phyloP scores from a whole-genome alignment of 2,888 invertebrate genomes.

The Augiades crinisus region DNA sequence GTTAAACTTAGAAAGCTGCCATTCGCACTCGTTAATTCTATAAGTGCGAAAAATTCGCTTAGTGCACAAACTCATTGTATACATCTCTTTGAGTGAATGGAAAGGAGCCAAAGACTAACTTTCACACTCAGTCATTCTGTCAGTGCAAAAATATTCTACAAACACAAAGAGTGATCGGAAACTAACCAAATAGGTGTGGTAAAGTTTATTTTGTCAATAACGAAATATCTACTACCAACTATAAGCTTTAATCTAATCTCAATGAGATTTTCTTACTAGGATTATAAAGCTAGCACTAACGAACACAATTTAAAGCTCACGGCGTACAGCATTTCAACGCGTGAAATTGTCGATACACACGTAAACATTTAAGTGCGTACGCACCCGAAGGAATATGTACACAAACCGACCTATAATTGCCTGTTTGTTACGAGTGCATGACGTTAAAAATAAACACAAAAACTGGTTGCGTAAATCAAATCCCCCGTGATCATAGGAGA shows the following conservation, averaged over 20 bases:
- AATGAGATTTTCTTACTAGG: neutral
- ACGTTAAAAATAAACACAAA: constrained; percentile 17
- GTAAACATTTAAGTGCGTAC: neutral
- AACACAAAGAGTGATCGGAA: no score
- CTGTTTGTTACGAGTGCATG: constrained; percentile 3
- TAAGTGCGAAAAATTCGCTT: no score
- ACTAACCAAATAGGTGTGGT: no score
- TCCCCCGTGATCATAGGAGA: constrained; percentile 6
- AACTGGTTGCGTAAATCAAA: constrained; percentile 11
- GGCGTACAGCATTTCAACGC: neutral
- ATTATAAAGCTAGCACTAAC: neutral
- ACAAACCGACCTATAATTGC: constrained; percentile 11
- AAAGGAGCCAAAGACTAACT: no score
- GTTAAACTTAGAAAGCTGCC: no score
- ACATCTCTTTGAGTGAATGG: no score
- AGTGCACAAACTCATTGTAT: no score
- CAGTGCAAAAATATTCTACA: no score
- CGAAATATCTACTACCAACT: no score
- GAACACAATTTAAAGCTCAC: constrained; percentile 14
- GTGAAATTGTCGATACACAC: constrained; percentile 4
- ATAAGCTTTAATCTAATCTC: neutral
- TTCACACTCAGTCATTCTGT: no score
- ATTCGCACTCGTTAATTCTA: no score
- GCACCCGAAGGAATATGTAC: neutral
- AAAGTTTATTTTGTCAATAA: no score